phyloP scores from a whole-genome alignment of 35 echinoderm and acorn worm genomes.

The Diadema setosum region DNA sequence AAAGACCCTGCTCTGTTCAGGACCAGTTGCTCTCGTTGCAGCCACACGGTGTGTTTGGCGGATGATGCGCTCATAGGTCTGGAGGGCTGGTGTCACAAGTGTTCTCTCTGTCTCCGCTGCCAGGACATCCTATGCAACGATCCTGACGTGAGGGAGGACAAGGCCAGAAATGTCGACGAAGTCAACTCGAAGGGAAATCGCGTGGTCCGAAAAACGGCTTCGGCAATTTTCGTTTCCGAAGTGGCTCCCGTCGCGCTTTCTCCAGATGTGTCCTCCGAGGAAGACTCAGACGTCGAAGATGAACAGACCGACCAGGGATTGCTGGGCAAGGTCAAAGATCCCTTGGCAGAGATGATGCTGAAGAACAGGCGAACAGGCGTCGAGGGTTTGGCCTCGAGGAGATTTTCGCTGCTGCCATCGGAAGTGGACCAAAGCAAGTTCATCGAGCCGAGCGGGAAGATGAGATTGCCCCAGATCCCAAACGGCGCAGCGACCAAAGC shows the following conservation, averaged over 20 bases:
- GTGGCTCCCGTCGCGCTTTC: background rate
- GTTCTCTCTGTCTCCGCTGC: constrained; percentile 55
- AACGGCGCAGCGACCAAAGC: background rate
- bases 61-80: constrained; percentile 75
- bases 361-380: background rate
- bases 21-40: constrained; percentile 44
- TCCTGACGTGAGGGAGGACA: background rate
- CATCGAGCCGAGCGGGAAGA: background rate
- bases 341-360: background rate
- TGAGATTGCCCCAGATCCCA: background rate
- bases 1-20: constrained; percentile 79
- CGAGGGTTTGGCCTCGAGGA: background rate
- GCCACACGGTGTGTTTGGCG: constrained; percentile 62
- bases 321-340: background rate
- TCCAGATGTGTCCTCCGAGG: background rate
- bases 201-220: constrained; percentile 51
- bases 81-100: constrained; percentile 89
- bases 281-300: background rate
- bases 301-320: background rate
- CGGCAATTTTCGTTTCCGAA: constrained; percentile 47
- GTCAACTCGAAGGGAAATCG: background rate
- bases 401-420: background rate
- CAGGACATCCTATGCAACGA: constrained; percentile 60
- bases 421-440: background rate
- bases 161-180: background rate